These are phyloP conservation scores for Griposia aprilina DNA, from an alignment of 2,888 invertebrate species.

Conservation along the genomic window DNA sequence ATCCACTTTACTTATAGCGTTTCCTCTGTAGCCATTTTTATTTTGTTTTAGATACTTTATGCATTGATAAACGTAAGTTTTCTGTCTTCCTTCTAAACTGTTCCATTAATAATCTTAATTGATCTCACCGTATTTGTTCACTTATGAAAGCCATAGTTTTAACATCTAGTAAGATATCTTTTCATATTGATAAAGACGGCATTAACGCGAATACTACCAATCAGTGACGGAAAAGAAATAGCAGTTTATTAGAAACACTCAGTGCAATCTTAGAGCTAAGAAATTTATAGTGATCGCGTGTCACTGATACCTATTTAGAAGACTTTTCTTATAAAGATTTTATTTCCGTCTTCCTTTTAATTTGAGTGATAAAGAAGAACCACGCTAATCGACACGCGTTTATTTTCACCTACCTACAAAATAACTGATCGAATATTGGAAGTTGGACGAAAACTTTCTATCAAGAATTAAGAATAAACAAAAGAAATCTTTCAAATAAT, in stretches of 20 bases:
- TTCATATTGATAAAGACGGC: conserved; percentile 9
- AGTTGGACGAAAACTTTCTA: neutral
- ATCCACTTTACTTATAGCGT: conserved; percentile 2
- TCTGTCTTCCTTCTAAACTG: neutral
- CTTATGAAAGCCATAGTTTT: neutral
- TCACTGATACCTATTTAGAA: conserved; percentile 28
- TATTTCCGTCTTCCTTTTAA: neutral
- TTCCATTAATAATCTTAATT: neutral
- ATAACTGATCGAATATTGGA: neutral
- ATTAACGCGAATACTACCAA: conserved; percentile 19
- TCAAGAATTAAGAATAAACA: conserved; percentile 6
- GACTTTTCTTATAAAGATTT: neutral
- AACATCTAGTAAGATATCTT: neutral
- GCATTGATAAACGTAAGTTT: neutral
- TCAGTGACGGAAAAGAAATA: conserved; percentile 13
- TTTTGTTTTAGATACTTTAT: neutral
- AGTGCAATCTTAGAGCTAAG: conserved; percentile 56
- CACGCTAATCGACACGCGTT: neutral
- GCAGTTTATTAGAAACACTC: conserved; percentile 61
- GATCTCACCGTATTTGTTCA: too few relatives aligned
- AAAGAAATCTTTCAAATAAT: neutral
- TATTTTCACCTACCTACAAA: neutral
- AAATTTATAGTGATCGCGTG: conserved; percentile 64
- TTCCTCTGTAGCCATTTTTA: neutral
- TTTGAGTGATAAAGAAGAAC: neutral